A percentile compares a stretch with the other conserved stretches of the same genome.
Conservation (phyloP, 2,888 invertebrate species). For the Dynastes hyllus region DNA sequence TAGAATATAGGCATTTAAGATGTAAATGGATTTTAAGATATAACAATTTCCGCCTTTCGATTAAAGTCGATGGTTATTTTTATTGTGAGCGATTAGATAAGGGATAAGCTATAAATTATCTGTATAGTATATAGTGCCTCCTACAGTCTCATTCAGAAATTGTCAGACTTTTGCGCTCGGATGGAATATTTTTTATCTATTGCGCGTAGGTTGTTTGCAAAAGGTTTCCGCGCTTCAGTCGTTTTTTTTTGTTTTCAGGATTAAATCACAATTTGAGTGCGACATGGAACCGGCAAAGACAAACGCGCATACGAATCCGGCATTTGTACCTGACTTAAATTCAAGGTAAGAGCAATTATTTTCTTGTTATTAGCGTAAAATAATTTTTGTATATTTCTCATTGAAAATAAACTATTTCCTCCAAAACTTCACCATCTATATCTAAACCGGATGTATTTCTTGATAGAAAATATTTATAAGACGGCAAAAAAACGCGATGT, state of each 20-base stretch:
- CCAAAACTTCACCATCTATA: no score
- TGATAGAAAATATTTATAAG: no score
- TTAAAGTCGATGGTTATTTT: background rate
- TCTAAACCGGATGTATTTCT: no score
- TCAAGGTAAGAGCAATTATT: slow-evolving; percentile 24
- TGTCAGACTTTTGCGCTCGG: background rate
- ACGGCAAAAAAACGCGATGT: no score
- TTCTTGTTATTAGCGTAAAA: background rate
- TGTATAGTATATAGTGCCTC: background rate
- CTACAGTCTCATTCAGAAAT: background rate
- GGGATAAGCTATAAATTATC: slow-evolving; percentile 13
- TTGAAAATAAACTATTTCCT: background rate
- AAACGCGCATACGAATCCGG: slow-evolving; percentile 45
- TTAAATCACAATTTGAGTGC: background rate
- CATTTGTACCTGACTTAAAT: slow-evolving; percentile 46
- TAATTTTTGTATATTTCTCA: background rate
- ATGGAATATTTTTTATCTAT: background rate
- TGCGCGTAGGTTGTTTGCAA: slow-evolving; percentile 8
- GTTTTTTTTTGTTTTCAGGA: slow-evolving; percentile 16
- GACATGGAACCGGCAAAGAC: slow-evolving; percentile 26
- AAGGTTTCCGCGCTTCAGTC: slow-evolving; percentile 7
- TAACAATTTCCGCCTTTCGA: background rate
- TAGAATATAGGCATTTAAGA: no score
- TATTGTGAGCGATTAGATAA: slow-evolving; percentile 32
- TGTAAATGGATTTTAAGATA: no score